These are phyloP conservation scores for Nephotettix cincticeps DNA, from an alignment of 1,140 invertebrate genomes.

Conservation along the genomic window DNA sequence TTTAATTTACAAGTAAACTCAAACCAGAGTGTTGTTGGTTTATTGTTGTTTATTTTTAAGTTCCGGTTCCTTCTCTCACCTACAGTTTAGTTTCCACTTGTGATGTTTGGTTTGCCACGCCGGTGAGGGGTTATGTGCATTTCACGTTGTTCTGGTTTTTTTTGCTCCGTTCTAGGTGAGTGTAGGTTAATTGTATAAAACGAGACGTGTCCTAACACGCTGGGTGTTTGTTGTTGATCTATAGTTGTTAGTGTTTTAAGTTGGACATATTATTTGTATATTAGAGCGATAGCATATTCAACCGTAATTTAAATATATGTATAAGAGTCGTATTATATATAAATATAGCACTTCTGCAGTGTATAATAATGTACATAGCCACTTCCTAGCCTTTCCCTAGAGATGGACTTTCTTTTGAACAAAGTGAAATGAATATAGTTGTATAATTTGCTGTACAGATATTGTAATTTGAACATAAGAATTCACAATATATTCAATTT, in stretches of 20 bases:
- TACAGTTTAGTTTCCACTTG: not conserved
- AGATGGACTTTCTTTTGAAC: constrained; percentile 24
- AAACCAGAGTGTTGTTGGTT: not conserved
- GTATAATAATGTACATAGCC: constrained; percentile 26
- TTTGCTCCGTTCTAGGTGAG: not conserved
- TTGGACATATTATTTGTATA: constrained; percentile 18
- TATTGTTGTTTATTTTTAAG: constrained; percentile 10
- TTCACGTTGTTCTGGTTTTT: constrained; percentile 12
- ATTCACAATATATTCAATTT: constrained; percentile 29
- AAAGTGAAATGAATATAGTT: constrained; percentile 25
- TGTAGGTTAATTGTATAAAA: not conserved
- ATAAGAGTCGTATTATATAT: constrained; percentile 22
- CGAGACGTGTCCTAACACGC: constrained; percentile 8
- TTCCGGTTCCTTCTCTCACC: constrained; percentile 1
- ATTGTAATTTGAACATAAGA: constrained; percentile 25
- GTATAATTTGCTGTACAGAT: constrained; percentile 27
- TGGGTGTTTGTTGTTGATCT: constrained; percentile 15
- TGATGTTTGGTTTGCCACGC: not conserved
- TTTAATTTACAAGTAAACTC: too few species aligned
- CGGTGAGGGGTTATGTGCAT: constrained; percentile 16
- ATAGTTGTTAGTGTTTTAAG: constrained; percentile 18
- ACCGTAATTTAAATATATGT: constrained; percentile 1
- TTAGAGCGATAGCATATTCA: constrained; percentile 3
- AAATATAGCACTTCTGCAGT: constrained; percentile 21
- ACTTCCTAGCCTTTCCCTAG: constrained; percentile 20